Percentiles rank a stretch among this genome's conserved stretches.
Conservation (phyloP, 1,140 invertebrate genomes). For the Ladona fulva region DNA sequence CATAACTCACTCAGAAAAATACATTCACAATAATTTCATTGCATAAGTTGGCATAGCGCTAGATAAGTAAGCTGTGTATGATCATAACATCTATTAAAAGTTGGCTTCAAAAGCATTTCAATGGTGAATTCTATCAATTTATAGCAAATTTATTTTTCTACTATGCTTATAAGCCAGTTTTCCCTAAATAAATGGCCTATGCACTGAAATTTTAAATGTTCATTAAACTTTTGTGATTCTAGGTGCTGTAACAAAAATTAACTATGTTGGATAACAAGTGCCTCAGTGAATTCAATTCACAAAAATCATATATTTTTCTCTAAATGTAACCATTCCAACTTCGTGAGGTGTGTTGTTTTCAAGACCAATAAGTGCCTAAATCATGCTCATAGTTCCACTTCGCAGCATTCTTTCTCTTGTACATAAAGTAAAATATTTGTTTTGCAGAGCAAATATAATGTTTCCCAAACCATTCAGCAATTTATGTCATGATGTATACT, state of each 20-base stretch:
- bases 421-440: no score
- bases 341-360: not conserved
- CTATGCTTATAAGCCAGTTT: not conserved
- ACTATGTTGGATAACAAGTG: not conserved
- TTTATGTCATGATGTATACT: no score
- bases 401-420: not conserved
- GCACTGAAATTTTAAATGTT: not conserved
- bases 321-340: not conserved
- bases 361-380: not conserved
- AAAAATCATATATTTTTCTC: not conserved
- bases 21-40: no score
- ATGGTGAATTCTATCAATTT: not conserved
- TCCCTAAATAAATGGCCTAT: not conserved
- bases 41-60: no score
- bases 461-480: no score
- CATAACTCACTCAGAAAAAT: no score
- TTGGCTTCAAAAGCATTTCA: not conserved
- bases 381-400: not conserved
- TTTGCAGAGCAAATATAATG: no score
- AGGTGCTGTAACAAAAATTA: not conserved
- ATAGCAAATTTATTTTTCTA: not conserved
- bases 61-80: no score
- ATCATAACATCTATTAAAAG: no score
- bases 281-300: not conserved
- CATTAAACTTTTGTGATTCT: conserved; percentile 4